Conservation (phyloP, 2,888 invertebrate genomes). For the Catonia carolina region DNA sequence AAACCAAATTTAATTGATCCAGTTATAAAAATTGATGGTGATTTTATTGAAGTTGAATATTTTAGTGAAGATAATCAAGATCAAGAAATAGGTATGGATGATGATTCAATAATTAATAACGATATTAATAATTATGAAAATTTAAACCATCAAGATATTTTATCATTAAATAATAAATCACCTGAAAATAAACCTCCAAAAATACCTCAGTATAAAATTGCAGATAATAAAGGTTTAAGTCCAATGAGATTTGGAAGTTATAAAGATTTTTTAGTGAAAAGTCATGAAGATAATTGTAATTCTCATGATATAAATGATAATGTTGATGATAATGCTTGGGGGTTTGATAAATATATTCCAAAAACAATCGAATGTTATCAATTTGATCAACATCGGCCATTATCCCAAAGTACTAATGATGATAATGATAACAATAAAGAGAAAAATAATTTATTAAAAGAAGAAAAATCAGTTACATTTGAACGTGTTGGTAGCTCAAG, state of each 20-base stretch:
- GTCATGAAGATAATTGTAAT: neutral
- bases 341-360: neutral
- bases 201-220: constrained; percentile 1
- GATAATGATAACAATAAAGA: neutral
- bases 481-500: neutral
- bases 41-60: no score
- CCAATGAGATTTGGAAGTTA: constrained; percentile 5
- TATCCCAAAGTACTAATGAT: neutral
- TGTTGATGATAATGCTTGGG: neutral
- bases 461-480: neutral
- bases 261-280: constrained; percentile 22
- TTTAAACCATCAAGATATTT: neutral
- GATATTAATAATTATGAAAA: no score
- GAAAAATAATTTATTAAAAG: no score
- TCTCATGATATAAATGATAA: no score
- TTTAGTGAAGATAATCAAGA: no score
- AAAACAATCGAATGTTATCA: neutral
- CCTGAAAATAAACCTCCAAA: neutral
- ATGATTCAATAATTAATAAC: no score
- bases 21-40: no score
- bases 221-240: constrained; percentile 13
- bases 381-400: neutral
- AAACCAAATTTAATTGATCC: no score
- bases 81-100: no score
- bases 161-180: neutral